Conservation (phyloP, 2,888 invertebrate species). For the Acanthosepion pharaonis region DNA sequence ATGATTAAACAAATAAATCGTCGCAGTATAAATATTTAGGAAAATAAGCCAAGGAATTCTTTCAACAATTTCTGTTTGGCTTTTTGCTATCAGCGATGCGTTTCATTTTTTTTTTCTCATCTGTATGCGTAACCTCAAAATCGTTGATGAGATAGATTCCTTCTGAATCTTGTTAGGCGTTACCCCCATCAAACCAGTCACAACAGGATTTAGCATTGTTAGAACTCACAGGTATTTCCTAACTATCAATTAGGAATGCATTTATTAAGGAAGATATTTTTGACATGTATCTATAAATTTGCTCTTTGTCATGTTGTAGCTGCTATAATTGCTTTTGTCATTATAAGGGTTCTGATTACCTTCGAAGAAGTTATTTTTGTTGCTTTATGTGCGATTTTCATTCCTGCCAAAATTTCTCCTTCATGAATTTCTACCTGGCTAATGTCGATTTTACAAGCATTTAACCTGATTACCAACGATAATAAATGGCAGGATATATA, state of each 20-base stretch:
- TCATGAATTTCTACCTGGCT: too few species aligned
- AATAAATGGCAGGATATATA: too few species aligned
- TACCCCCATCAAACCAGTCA: neutral
- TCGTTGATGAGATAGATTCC: neutral
- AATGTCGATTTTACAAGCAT: too few species aligned
- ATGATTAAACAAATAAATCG: too few species aligned
- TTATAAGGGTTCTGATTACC: neutral
- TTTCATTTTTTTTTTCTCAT: neutral
- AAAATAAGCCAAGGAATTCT: too few species aligned
- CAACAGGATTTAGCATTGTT: neutral
- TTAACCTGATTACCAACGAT: too few species aligned
- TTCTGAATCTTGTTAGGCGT: neutral
- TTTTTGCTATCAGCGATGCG: neutral
- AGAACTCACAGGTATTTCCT: neutral
- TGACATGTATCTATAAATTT: neutral
- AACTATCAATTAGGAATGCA: conserved; percentile 5
- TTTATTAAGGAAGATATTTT: neutral
- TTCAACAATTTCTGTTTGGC: too few species aligned
- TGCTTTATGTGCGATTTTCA: too few species aligned
- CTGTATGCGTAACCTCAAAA: neutral
- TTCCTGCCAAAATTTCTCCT: too few species aligned
- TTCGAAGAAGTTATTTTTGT: neutral
- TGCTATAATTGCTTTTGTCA: neutral
- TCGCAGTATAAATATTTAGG: too few species aligned
- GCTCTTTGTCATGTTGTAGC: neutral